Conservation (phyloP, 2,888 invertebrate species). For the Eustalomyia histrio region DNA sequence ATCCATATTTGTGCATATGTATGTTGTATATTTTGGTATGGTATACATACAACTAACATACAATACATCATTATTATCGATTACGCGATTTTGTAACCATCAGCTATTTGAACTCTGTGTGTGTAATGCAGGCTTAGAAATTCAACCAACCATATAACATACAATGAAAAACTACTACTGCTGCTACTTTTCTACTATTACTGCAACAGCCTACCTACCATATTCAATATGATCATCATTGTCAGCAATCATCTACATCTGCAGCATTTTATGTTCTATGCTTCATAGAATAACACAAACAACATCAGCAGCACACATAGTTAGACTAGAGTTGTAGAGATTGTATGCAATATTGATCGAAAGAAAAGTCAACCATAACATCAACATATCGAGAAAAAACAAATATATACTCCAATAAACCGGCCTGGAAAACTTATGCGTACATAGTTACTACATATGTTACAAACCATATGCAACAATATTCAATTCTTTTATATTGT, state of each 20-base stretch:
- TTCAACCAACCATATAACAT: constrained; percentile 38
- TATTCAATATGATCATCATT: background rate
- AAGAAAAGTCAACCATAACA: constrained; percentile 63
- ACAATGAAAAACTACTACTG: background rate
- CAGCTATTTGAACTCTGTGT: constrained; percentile 58
- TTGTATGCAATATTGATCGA: constrained; percentile 18
- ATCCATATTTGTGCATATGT: constrained; percentile 23
- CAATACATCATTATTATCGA: constrained; percentile 58
- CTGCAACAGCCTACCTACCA: background rate
- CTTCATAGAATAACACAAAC: constrained; percentile 54
- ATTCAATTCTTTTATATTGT: constrained; percentile 20
- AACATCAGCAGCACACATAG: background rate
- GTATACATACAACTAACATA: constrained; percentile 45
- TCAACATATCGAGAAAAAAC: constrained; percentile 46
- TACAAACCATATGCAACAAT: constrained; percentile 34
- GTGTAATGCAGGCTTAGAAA: constrained; percentile 46
- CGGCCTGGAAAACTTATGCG: constrained; percentile 56
- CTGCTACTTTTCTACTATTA: background rate
- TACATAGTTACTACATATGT: background rate
- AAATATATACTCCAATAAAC: constrained; percentile 56
- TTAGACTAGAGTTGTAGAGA: background rate
- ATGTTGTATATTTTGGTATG: constrained; percentile 39
- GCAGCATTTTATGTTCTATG: constrained; percentile 55
- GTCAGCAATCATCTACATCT: constrained; percentile 15
- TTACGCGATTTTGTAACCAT: constrained; percentile 65